Evolutionary conservation across 2,888 invertebrate species (phyloP), one percentile per base, ranked within the genome.

Genomic region (Ennomos quercinarius): DNA sequence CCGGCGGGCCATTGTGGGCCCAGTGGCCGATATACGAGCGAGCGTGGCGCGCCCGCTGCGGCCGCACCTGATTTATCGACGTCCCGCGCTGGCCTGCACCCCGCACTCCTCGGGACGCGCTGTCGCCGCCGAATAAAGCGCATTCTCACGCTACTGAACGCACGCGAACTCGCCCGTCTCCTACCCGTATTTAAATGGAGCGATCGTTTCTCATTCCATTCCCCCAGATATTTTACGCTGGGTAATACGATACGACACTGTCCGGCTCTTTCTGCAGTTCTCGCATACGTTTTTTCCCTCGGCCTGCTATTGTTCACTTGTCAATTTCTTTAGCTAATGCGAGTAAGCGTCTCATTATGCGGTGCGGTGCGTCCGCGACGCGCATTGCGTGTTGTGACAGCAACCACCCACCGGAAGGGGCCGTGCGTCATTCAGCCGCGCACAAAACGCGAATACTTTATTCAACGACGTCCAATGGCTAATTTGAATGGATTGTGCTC

Each of bases 271-370:
- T 91, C 90, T 91, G 86, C 86, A 78, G 86, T 86, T 88, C 83
- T 87, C 86, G 83, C 85, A 74, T 81, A 87, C 83, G 78, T 89
- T 91, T 91, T 91, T 87, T 79, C 84, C 84, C 78, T 80, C 76
- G 80, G 74, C 76, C 81, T 80, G 86, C 91, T 91, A 92, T 92
- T 92, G 92, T 92, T 91, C 92, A 92, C 91, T 91, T 91, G 91
- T 92, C 92, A 91, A 91, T 91, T 92, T 89, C 91, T 92, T 92
- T 90, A 88, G 92, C 92, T 92, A 92, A 92, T 92, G 90, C 89
- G 92, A 92, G 91, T 88, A 91, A 91, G 89, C 92, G 91, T 91
- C 91, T 91, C 91, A 92, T 92, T 92, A 92, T 91, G 91, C 91
- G 91, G 84, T 85, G 89, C 89, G 83, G 86, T 87, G 90, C 87